phyloP scores from a whole-genome alignment of 2,888 invertebrate genomes.

The Conchocele bisecta region DNA sequence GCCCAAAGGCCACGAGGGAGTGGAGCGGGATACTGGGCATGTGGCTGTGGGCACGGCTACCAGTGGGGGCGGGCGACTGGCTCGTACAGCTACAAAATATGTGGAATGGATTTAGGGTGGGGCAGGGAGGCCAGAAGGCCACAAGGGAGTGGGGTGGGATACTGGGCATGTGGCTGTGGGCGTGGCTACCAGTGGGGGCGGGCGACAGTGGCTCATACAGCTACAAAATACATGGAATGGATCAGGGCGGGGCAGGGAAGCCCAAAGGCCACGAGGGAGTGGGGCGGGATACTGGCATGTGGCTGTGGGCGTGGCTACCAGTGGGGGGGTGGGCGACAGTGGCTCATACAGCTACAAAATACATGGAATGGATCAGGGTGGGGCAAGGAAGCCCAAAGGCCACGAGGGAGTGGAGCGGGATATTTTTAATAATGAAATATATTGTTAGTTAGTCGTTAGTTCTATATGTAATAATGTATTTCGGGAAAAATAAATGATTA shows the following conservation, averaged over 20 bases:
- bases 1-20: conserved; percentile 94
- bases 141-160: conserved; percentile 94
- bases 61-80: conserved; percentile 71
- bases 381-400: conserved; percentile 95
- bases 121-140: conserved; percentile 93
- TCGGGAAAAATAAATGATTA: too few relatives aligned
- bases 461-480: too few relatives aligned
- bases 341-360: conserved; percentile 68
- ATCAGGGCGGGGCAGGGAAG: too few relatives aligned
- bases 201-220: conserved; percentile 73
- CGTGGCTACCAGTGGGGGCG: conserved; percentile 59
- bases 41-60: conserved; percentile 37
- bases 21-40: conserved; percentile 88
- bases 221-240: too few relatives aligned
- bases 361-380: too few relatives aligned
- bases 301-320: conserved; percentile 37
- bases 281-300: conserved; percentile 87
- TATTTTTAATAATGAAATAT: too few relatives aligned
- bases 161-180: conserved; percentile 67
- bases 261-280: conserved; percentile 95
- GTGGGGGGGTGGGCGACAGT: conserved; percentile 71
- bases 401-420: conserved; percentile 94
- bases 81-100: conserved; percentile 66
- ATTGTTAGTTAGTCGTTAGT: too few relatives aligned
- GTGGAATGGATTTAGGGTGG: too few relatives aligned